These are phyloP conservation scores for Liolophura sinensis DNA, from an alignment of 1,140 invertebrate species.

Conservation along the genomic window DNA sequence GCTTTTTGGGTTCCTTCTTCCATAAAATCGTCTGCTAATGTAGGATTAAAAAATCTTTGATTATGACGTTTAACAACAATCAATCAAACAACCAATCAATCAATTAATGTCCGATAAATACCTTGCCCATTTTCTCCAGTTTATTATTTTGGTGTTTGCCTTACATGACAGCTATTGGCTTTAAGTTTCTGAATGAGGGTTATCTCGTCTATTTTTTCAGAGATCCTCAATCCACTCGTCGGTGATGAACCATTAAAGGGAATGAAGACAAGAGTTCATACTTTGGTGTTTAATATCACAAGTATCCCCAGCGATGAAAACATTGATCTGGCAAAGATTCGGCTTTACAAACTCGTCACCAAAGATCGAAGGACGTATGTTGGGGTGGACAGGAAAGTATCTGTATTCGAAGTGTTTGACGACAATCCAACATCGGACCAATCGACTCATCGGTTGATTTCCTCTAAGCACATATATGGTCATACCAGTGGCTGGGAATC, in stretches of 20 bases:
- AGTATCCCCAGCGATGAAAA: constrained; percentile 31
- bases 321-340: constrained; percentile 28
- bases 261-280: constrained; percentile 34
- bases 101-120: too few relatives aligned
- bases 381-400: constrained; percentile 42
- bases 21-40: too few relatives aligned
- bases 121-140: too few relatives aligned
- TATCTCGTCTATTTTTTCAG: neutral
- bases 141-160: too few relatives aligned
- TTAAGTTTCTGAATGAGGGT: too few relatives aligned
- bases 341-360: constrained; percentile 33
- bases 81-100: too few relatives aligned
- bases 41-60: too few relatives aligned
- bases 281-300: constrained; percentile 42
- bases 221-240: neutral
- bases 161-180: too few relatives aligned
- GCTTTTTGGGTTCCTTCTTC: too few relatives aligned
- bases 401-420: constrained; percentile 71
- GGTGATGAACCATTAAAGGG: constrained; percentile 13
- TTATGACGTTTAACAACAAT: too few relatives aligned
- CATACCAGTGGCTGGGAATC: constrained; percentile 63
- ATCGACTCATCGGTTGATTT: constrained; percentile 72
- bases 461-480: constrained; percentile 69
- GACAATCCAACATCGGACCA: constrained; percentile 76
- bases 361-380: constrained; percentile 31